Evolutionary conservation across 2,797 vertebrate species (phyloP), one percentile per base, ranked within the genome.

Genomic region (Molossus molossus): DNA sequence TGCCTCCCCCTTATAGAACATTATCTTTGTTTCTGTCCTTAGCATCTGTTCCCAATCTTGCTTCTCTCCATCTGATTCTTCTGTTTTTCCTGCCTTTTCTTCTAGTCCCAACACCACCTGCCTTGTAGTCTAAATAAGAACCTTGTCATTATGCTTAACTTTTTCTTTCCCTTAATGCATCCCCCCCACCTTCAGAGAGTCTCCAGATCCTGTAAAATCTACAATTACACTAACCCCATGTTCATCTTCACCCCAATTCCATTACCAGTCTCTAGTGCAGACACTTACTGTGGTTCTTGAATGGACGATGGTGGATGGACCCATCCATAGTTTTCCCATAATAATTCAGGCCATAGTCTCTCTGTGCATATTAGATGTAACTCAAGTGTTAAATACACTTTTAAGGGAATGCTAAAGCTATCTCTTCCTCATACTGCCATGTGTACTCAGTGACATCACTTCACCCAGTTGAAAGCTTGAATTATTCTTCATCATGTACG

Each of bases 401-500:
- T 15, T 33, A 37, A 87, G 27, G 23, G 67, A 4, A n/a, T 6
- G 0, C 20, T 33, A 58, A 58, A 18, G 17, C 1, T 0, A 15
- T 75, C 9, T 87, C 12, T 45, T 23, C n/a, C 55, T 91, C 80
- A 37, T 18, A 14, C 1, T 55, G 7, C 33, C 40, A 13, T 0
- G 8, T 82, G 84, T 90, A 50, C 48, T 37, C 21, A 37, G 65
- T 15, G 40, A 53, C 12, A 13, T 50, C 20, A 21, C 29, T 75
- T 77, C 3, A 18, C 29, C 27, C 7, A 12, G n/a, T 11, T 55
- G 50, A 50, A 80, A 29, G 14, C 45, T 53, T 57, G 12, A 53
- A 3, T 27, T 10, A n/a, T 85, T 77, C 25, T 79, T 14, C 0
- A 0, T 75, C 6, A 0, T 73, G 55, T 27, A 27, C 1, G 11